Conservation (phyloP, 2,888 invertebrate genomes). For the Conus canariensis region DNA sequence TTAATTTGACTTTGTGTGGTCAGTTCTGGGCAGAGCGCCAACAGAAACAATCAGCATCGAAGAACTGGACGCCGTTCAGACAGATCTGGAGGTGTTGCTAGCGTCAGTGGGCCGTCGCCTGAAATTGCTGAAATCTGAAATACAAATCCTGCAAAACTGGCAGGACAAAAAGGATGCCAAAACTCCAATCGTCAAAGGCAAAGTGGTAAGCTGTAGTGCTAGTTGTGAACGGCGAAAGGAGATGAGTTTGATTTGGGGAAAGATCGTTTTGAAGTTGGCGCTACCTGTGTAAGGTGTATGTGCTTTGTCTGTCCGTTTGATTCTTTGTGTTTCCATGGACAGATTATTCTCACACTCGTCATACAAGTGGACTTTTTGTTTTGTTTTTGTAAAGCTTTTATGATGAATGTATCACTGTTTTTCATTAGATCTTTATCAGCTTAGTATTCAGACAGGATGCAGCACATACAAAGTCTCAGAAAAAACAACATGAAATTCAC, state of each 20-base stretch:
- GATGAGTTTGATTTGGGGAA: neutral
- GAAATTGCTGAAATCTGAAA: conserved; percentile 84
- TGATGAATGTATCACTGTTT: too few relatives aligned
- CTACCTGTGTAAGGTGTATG: too few relatives aligned
- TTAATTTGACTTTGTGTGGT: neutral
- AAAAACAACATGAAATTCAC: too few relatives aligned
- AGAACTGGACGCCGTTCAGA: conserved; percentile 91
- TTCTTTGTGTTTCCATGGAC: too few relatives aligned
- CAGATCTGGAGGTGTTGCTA: conserved; percentile 91
- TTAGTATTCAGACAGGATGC: too few relatives aligned
- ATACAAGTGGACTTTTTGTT: too few relatives aligned
- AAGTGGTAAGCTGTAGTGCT: conserved; percentile 41
- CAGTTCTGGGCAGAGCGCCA: conserved; percentile 79
- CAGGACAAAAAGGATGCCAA: conserved; percentile 81
- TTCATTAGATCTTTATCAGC: too few relatives aligned
- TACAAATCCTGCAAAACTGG: conserved; percentile 70
- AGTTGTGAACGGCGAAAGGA: neutral
- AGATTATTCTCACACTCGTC: too few relatives aligned
- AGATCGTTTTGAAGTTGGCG: too few relatives aligned
- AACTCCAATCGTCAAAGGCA: conserved; percentile 50
- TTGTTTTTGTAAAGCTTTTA: too few relatives aligned
- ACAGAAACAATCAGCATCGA: conserved; percentile 92
- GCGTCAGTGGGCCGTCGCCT: conserved; percentile 90
- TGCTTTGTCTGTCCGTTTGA: too few relatives aligned
- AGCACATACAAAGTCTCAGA: too few relatives aligned